phyloP scores from a whole-genome alignment of 1,140 invertebrate species.

The Drosophila athabasca region DNA sequence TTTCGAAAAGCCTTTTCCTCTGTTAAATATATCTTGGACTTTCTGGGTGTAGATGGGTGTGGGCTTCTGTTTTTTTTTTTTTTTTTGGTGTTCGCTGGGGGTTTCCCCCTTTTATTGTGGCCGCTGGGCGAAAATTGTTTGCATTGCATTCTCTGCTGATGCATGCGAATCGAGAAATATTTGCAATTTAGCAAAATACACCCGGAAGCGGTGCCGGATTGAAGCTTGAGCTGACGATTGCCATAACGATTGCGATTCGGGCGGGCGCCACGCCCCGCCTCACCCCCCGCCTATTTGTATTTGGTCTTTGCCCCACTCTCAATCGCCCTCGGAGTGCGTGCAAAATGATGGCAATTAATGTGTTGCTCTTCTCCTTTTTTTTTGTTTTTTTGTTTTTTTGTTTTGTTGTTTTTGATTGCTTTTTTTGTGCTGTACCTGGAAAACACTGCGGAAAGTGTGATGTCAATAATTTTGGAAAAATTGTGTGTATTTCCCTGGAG shows the following conservation, averaged over 20 bases:
- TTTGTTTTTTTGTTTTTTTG: constrained; percentile 7
- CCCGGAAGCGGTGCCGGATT: constrained; percentile 65
- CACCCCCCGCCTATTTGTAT: constrained; percentile 38
- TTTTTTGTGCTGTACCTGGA: constrained; percentile 11
- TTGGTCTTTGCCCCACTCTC: constrained; percentile 39
- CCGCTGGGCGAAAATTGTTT: constrained; percentile 74
- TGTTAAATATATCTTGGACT: not conserved
- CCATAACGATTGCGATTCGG: constrained; percentile 30
- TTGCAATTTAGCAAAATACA: constrained; percentile 81
- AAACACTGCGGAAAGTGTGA: not conserved
- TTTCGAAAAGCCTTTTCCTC: not conserved
- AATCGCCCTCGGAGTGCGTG: constrained; percentile 55
- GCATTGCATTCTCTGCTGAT: constrained; percentile 73
- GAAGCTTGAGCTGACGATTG: constrained; percentile 37
- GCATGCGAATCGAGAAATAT: constrained; percentile 81
- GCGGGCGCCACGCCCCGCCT: too few relatives aligned
- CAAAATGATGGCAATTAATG: constrained; percentile 71
- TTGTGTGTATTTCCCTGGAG: not conserved
- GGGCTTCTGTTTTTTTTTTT: too few relatives aligned
- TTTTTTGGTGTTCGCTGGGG: constrained; percentile 34
- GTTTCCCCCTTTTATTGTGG: constrained; percentile 52
- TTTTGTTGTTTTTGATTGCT: not conserved
- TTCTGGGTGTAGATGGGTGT: not conserved
- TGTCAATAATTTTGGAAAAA: not conserved
- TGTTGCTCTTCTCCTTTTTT: constrained; percentile 17